phyloP scores from a whole-genome alignment of 1,140 invertebrate genomes.

The Meloidogyne floridensis region DNA sequence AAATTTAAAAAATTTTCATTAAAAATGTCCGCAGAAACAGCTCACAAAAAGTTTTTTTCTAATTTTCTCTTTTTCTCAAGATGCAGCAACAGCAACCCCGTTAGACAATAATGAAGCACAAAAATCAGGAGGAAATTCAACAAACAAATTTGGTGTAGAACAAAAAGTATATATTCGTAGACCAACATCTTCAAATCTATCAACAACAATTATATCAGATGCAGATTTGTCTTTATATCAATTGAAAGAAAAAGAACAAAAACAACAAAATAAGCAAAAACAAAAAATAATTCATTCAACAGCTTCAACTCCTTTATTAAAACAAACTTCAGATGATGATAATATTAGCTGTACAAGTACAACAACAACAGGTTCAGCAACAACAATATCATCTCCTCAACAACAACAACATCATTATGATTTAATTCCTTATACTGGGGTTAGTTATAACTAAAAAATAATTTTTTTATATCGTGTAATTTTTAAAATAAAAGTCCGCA shows the following conservation, averaged over 20 bases:
- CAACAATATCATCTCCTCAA: no score
- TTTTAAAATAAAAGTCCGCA: no score
- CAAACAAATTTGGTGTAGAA: slow-evolving; percentile 25
- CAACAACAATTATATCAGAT: neutral
- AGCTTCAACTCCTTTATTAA: slow-evolving; percentile 13
- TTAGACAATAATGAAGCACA: slow-evolving; percentile 15
- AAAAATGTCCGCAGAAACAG: neutral
- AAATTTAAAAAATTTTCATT: no score
- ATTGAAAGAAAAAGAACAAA: slow-evolving; percentile 1
- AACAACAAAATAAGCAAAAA: neutral
- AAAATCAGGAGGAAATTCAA: neutral
- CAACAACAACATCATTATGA: slow-evolving; percentile 45
- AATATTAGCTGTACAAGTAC: neutral
- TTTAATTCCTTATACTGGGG: slow-evolving; percentile 63
- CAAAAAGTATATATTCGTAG: slow-evolving; percentile 35
- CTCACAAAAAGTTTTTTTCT: neutral
- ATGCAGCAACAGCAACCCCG: slow-evolving; percentile 27
- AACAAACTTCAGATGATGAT: slow-evolving; percentile 31
- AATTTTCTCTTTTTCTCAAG: slow-evolving; percentile 29
- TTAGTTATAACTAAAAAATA: slow-evolving; percentile 1
- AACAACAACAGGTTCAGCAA: slow-evolving; percentile 15
- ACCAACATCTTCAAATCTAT: slow-evolving; percentile 14
- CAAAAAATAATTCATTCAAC: slow-evolving; percentile 9
- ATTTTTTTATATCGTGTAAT: no score
- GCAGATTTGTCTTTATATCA: neutral